Conservation (phyloP, 2,113 vertebrate species). For the Bos indicus region DNA sequence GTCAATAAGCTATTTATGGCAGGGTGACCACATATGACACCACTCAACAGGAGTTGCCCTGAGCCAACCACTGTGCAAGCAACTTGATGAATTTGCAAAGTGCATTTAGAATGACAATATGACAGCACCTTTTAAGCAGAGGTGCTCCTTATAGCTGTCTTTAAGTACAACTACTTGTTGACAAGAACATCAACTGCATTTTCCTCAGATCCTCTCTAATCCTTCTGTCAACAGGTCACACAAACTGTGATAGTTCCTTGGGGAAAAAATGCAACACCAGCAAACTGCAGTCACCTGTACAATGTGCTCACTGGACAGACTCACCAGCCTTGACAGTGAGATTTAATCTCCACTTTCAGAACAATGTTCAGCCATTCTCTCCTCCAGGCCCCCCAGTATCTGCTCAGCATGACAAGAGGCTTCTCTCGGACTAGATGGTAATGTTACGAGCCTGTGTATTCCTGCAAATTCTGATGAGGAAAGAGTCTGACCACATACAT, state of each 20-base stretch:
- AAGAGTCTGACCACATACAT: neutral
- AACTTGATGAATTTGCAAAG: neutral
- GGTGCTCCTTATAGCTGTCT: neutral
- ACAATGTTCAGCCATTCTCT: neutral
- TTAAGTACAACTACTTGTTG: neutral
- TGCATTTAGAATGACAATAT: neutral
- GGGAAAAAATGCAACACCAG: neutral
- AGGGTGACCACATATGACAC: conserved; percentile 31
- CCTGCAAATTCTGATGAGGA: neutral
- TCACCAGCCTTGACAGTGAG: neutral
- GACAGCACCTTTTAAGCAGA: neutral
- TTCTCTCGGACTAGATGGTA: neutral
- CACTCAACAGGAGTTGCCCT: neutral
- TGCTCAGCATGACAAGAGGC: neutral
- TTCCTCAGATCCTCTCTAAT: neutral
- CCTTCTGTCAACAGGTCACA: neutral
- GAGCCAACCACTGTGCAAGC: neutral
- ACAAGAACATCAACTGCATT: neutral
- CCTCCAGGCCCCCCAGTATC: no score
- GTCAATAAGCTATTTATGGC: conserved; percentile 74
- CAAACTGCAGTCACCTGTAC: neutral
- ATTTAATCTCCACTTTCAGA: neutral
- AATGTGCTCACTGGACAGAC: neutral
- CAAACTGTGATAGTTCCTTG: neutral
- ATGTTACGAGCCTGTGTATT: neutral